Evolutionary conservation across 1,140 invertebrate genomes (phyloP).

Genomic region (Hypsibius dujardini): DNA sequence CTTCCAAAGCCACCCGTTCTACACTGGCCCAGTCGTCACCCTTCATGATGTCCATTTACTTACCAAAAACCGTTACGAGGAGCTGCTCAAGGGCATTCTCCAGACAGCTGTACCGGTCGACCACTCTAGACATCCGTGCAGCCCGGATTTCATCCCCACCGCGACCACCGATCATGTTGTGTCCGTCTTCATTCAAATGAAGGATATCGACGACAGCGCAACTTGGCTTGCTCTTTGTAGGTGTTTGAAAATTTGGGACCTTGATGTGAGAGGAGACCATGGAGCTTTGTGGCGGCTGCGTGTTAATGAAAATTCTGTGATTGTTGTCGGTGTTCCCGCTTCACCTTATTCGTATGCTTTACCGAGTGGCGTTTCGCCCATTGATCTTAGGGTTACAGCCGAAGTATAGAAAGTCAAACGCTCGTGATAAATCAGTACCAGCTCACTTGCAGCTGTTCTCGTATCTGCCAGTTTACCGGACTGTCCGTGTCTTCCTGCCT

Average conservation of each 20-base stretch:
- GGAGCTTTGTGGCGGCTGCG: not conserved
- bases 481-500: too few relatives aligned
- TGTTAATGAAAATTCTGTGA: not conserved
- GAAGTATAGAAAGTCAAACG: not conserved
- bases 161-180: not conserved
- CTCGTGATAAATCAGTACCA: too few relatives aligned
- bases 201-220: not conserved
- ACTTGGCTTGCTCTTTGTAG: not conserved
- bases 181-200: conserved; percentile 5
- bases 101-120: not conserved
- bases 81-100: not conserved
- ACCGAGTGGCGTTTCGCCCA: not conserved
- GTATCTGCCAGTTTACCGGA: too few relatives aligned
- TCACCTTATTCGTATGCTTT: not conserved
- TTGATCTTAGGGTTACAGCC: not conserved
- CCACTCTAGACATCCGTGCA: not conserved
- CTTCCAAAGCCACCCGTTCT: conserved; percentile 15
- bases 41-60: not conserved
- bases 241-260: conserved; percentile 9
- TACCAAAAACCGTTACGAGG: not conserved
- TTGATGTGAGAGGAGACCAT: not conserved
- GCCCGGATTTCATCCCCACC: not conserved
- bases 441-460: too few relatives aligned
- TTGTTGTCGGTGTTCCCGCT: not conserved
- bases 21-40: not conserved